Evolutionary conservation across 2,888 invertebrate species (phyloP), one percentile per base, ranked within the genome.

Genomic region (Liopterus haemorrhoidalis): DNA sequence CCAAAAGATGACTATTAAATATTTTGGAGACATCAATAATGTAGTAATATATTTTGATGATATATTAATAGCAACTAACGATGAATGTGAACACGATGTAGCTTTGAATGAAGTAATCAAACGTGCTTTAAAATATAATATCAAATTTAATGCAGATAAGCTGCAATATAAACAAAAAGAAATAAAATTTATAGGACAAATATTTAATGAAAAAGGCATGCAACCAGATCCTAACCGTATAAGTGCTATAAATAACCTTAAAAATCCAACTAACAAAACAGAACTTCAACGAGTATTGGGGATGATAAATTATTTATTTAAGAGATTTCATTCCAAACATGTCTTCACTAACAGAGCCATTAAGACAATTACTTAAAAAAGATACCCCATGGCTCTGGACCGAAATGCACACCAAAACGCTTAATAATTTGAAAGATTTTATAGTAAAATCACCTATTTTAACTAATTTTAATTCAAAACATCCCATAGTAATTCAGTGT

Each of bases 111-210:
- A 46, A 40, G 31, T 53, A 15, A 15, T 49, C 22, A 15, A 50
- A 11, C 35, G 45, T 14, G 52, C 49, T 11, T 48, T 28, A 40
- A 11, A 53, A 37, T 37, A 50, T 3, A 36, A 35, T 11, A 45
- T 41, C 12, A 46, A 46, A 33, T 54, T 52, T 39, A 54, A 52
- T 33, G 46, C 48, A 45, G 49, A 48, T 31, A 52, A 53, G 47
- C 28, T 53, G 27, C 51, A 50, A 45, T 51, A 39, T 48, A 39
- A 35, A 19, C 36, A 50, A 46, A 43, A 32, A 15, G 9, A 42
- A 19, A 48, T 54, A 30, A 49, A 48, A 32, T 48, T 48, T 43
- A 42, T 47, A 33, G 36, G 31, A n/a, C 39, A 40, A 31, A 25
- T 39, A 2, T 20, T 44, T 33, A 25, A 19, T 20, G 33, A 33